Base-by-base conservation (phyloP, 1,140 invertebrate genomes). In the Pogonognathellus flavescens region DNA sequence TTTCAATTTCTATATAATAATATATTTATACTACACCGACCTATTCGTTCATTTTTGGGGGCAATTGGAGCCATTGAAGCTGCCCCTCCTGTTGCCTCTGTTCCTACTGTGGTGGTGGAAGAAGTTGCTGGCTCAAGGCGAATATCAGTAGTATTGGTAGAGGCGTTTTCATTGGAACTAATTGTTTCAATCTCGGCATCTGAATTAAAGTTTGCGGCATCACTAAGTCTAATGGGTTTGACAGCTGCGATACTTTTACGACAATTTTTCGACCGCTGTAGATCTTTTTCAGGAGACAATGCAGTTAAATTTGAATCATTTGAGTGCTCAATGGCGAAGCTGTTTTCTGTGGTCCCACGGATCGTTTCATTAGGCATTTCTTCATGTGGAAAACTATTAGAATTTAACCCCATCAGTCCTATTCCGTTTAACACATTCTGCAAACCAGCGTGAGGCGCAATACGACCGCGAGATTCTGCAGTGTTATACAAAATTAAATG, bases 401-500 rank as follows among this genome's bases (percentile, higher is more conserved):
- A 9, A 31, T 50, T 76, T 49, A 76, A 16, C 7, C 70, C 70
- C n/a, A 76, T 18, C 1, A 76, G 70, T 16, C 31, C 70, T 13
- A 76, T 20, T 55, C 83, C 83, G 72, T 84, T 84, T 7, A 76
- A 41, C 20, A 84, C 62, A 50, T 53, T 66, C 11, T 84, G 83
- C n/a, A 84, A 59, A 4, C 60, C 83, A 7, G 66, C 60, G 11
- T 84, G 83, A 6, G 83, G 83, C n/a, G 83, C n/a, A 50, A 72
- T 16, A 16, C 70, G 70, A n/a, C 14, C 62, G 52, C 60, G 60
- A 20, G 52, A 57, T 62, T 85, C 83, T 84, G 62, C 50, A 31
- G 7, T 16, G 16, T n/a, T n/a, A n/a, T n/a, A n/a, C n/a, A n/a
- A n/a, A n/a, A n/a, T n/a, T n/a, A n/a, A n/a, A n/a, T n/a, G n/a